These are phyloP conservation scores for Steatornis caripensis DNA, from an alignment of 2,113 vertebrate genomes.

Conservation along the genomic window DNA sequence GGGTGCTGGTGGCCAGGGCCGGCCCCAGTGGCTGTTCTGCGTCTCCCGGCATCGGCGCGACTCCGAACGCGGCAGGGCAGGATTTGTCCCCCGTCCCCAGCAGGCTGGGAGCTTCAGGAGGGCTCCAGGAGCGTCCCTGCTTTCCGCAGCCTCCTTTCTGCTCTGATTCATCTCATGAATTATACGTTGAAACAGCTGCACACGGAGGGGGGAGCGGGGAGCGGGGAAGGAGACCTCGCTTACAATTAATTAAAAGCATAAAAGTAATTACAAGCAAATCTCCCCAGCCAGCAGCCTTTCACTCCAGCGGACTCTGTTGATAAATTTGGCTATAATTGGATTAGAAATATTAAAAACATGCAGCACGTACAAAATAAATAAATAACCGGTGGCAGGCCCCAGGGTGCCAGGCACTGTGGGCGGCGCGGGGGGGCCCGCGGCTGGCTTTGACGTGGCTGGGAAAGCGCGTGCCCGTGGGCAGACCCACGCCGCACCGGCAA, in stretches of 20 bases:
- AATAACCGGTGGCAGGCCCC: neutral
- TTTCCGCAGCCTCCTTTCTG: slow-evolving; percentile 39
- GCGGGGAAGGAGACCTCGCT: slow-evolving; percentile 38
- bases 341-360: slow-evolving; percentile 60
- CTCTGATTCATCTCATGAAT: slow-evolving; percentile 58
- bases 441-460: rapidly evolving
- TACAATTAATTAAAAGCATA: slow-evolving; percentile 72
- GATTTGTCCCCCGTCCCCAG: neutral
- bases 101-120: neutral
- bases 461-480: rapidly evolving
- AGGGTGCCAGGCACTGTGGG: neutral
- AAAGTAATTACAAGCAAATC: slow-evolving; percentile 68
- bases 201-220: neutral
- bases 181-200: slow-evolving; percentile 40
- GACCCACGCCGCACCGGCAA: rapidly evolving
- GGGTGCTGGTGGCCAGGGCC: neutral
- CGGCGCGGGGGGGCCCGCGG: rapidly evolving
- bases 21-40: rapidly evolving
- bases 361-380: slow-evolving; percentile 37
- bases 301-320: slow-evolving; percentile 66
- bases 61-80: rapidly evolving
- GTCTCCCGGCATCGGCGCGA: rapidly evolving
- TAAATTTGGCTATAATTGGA: slow-evolving; percentile 70
- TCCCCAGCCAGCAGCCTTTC: slow-evolving; percentile 67
- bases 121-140: neutral